Evolutionary conservation across 2,113 vertebrate genomes (phyloP).

Genomic region (Micronycteris hirsuta): DNA sequence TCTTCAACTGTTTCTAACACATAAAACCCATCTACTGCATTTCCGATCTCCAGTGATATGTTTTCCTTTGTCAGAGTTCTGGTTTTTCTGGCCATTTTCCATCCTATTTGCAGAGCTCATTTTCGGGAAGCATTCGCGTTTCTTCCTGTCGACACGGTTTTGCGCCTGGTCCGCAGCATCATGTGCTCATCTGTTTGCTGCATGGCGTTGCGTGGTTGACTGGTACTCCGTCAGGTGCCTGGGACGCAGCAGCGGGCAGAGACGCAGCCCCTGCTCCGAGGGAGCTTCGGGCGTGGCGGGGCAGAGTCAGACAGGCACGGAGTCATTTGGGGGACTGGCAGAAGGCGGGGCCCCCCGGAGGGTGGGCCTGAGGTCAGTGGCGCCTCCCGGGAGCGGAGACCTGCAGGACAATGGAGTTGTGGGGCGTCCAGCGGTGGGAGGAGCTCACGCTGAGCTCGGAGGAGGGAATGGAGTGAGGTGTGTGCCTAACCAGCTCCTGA

Average conservation of each 20-base stretch:
- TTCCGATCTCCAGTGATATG: not conserved
- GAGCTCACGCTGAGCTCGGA: fast-evolving
- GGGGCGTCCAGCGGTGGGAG: fast-evolving
- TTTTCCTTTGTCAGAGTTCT: not conserved
- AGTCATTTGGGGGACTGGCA: not conserved
- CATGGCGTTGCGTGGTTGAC: fast-evolving
- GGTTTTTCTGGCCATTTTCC: not conserved
- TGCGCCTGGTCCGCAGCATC: fast-evolving
- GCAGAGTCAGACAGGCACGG: not conserved
- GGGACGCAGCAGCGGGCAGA: not conserved
- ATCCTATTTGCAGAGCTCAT: not conserved
- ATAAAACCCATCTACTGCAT: not conserved
- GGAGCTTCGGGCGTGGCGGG: fast-evolving
- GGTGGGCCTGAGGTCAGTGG: not conserved
- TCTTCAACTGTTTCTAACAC: not conserved
- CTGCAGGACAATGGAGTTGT: not conserved
- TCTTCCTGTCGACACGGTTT: not conserved
- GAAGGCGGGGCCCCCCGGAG: not conserved
- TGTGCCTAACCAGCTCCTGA: not conserved
- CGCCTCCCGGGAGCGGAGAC: not conserved
- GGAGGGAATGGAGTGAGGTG: fast-evolving
- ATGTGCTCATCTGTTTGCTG: fast-evolving
- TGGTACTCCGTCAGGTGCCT: fast-evolving
- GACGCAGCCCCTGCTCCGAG: fast-evolving
- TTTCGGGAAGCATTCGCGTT: not conserved